Conservation (phyloP, 2,113 vertebrate genomes). For the Illadopsis cleaveri region DNA sequence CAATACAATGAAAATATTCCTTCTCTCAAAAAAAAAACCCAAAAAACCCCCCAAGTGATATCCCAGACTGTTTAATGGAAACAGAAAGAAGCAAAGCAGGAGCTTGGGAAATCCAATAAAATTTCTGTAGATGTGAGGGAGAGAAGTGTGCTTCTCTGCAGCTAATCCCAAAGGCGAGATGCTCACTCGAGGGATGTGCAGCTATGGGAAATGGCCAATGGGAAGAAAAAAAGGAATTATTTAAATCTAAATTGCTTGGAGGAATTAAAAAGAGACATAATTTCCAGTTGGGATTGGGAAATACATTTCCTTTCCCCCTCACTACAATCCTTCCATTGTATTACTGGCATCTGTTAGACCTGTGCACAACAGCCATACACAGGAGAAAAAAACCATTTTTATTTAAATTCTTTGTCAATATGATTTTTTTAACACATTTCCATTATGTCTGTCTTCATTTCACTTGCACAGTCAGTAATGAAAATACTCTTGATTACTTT, state of each 20-base stretch:
- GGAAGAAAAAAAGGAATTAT: not conserved
- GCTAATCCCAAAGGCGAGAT: not conserved
- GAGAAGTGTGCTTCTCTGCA: not conserved
- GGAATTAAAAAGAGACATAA: constrained; percentile 48
- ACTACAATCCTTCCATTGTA: constrained; percentile 49
- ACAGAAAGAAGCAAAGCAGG: not conserved
- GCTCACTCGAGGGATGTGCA: not conserved
- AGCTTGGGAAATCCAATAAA: not conserved
- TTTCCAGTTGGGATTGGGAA: constrained; percentile 60
- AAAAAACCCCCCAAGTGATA: not conserved
- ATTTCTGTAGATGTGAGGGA: not conserved
- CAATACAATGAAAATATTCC: not conserved
- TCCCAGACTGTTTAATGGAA: not conserved
- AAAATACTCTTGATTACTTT: constrained; percentile 40
- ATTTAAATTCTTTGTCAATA: constrained; percentile 33
- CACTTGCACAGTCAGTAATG: constrained; percentile 38
- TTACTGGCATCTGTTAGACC: constrained; percentile 32
- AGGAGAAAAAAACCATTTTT: not conserved
- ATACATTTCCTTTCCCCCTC: constrained; percentile 40
- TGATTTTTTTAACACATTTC: constrained; percentile 26
- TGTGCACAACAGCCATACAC: not conserved
- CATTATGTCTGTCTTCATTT: constrained; percentile 52
- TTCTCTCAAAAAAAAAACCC: not conserved
- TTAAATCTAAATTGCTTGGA: constrained; percentile 32
- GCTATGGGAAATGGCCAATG: not conserved